Conservation (phyloP, 1,140 invertebrate species). For the Araneus ventricosus region DNA sequence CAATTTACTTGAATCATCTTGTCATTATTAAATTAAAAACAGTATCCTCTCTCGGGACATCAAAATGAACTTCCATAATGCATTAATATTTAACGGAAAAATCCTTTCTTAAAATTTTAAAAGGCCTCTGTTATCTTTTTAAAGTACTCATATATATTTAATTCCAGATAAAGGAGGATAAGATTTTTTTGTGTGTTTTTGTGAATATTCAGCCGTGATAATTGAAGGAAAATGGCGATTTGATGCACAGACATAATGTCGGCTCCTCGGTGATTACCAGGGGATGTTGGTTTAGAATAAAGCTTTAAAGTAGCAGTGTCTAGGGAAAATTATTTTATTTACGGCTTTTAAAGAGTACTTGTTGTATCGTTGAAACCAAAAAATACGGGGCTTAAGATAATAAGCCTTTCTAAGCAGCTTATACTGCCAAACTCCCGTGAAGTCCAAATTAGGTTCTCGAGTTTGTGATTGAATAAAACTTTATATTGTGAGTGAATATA, state of each 20-base stretch:
- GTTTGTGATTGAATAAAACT: not conserved
- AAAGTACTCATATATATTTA: no score
- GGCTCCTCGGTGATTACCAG: not conserved
- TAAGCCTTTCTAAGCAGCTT: not conserved
- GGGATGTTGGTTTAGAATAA: not conserved
- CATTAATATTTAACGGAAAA: no score
- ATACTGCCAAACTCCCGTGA: not conserved
- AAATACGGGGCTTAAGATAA: not conserved
- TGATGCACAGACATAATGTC: not conserved
- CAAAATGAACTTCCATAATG: no score
- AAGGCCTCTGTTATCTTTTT: no score
- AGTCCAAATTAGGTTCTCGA: not conserved
- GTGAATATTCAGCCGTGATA: not conserved
- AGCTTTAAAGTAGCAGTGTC: not conserved
- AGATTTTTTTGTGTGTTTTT: not conserved
- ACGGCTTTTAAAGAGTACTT: not conserved
- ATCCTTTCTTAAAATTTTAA: no score
- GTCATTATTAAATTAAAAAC: no score
- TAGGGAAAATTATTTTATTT: not conserved
- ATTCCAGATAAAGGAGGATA: no score
- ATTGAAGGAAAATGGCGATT: not conserved
- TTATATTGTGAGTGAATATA: not conserved
- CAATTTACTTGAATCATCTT: no score
- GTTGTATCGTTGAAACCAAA: not conserved
- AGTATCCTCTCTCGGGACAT: no score